These are phyloP conservation scores for Nomada ferruginata DNA, from an alignment of 2,888 invertebrate species.

Conservation along the genomic window DNA sequence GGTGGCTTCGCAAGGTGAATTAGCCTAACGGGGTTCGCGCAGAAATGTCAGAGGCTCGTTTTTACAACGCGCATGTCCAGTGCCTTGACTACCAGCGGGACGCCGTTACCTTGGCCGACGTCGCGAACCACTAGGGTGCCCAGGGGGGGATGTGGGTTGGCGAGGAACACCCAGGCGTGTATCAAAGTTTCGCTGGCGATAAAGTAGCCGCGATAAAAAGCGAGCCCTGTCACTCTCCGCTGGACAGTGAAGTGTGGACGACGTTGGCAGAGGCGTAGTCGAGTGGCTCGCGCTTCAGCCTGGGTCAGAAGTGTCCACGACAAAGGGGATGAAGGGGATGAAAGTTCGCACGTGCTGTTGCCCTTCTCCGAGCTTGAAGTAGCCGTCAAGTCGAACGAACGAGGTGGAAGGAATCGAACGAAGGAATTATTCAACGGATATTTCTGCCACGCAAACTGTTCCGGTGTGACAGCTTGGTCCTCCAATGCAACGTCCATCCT, in stretches of 20 bases:
- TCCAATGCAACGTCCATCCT: background rate
- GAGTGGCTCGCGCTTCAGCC: conserved; percentile 6
- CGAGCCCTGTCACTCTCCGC: conserved; percentile 44
- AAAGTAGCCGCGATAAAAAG: conserved; percentile 55
- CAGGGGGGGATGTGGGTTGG: conserved; percentile 12
- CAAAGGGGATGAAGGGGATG: conserved; percentile 32
- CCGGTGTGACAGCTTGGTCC: conserved; percentile 10
- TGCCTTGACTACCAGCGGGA: conserved; percentile 79
- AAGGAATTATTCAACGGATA: conserved; percentile 54
- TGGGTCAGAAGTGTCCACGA: conserved; percentile 5
- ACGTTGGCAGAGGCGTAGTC: conserved; percentile 5
- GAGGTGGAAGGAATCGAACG: background rate
- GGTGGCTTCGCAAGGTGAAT: too few species aligned
- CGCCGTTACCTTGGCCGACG: conserved; percentile 70
- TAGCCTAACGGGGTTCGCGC: conserved; percentile 4
- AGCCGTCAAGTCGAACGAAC: conserved; percentile 38
- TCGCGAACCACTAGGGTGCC: conserved; percentile 50
- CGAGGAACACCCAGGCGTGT: conserved; percentile 57
- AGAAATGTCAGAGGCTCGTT: conserved; percentile 27
- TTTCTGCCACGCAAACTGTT: conserved; percentile 74
- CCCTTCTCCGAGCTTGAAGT: conserved; percentile 65
- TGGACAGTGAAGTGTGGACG: conserved; percentile 38
- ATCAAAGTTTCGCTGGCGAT: conserved; percentile 71
- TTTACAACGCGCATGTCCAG: conserved; percentile 77
- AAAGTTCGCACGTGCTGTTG: conserved; percentile 51